Evolutionary conservation across 2,888 invertebrate genomes (phyloP).

Genomic region (Drosophila quinaria): DNA sequence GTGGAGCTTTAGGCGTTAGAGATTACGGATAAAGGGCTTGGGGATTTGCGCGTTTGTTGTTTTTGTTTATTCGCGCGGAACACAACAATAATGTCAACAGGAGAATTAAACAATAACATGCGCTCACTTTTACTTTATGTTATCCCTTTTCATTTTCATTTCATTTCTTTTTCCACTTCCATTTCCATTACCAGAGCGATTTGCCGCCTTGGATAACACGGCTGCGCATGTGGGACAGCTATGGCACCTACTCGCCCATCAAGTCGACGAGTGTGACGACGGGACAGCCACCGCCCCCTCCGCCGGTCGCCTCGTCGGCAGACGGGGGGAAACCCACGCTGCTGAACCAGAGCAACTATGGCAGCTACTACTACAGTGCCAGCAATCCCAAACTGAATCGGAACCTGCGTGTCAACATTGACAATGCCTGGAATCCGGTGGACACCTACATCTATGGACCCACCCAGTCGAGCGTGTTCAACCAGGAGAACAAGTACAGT

Average conservation of each 20-base stretch:
- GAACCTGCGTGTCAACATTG: conserved; percentile 85
- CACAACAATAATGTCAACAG: conserved; percentile 64
- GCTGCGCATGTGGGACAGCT: conserved; percentile 91
- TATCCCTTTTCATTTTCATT: not conserved
- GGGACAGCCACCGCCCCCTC: conserved; percentile 82
- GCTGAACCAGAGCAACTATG: conserved; percentile 83
- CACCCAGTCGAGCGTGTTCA: conserved; percentile 86
- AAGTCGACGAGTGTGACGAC: conserved; percentile 85
- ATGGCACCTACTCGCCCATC: conserved; percentile 86
- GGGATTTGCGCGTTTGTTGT: conserved; percentile 2
- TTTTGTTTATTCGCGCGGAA: conserved; percentile 19
- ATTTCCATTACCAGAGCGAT: conserved; percentile 82
- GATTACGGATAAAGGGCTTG: not conserved
- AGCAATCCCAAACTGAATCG: conserved; percentile 85
- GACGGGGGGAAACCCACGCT: conserved; percentile 81
- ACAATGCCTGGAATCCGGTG: conserved; percentile 86
- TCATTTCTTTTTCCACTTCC: conserved; percentile 1
- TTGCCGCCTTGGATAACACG: conserved; percentile 89
- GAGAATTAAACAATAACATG: conserved; percentile 68
- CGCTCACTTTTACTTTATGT: conserved; percentile 22
- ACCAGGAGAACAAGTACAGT: conserved; percentile 86
- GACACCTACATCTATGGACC: conserved; percentile 86
- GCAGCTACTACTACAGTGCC: conserved; percentile 85
- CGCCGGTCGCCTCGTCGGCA: conserved; percentile 80
- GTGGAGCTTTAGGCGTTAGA: not conserved